Percentiles rank a stretch among this genome's conserved stretches.
phyloP scores from a whole-genome alignment of 2,113 vertebrate species.

The Albula glossodonta region DNA sequence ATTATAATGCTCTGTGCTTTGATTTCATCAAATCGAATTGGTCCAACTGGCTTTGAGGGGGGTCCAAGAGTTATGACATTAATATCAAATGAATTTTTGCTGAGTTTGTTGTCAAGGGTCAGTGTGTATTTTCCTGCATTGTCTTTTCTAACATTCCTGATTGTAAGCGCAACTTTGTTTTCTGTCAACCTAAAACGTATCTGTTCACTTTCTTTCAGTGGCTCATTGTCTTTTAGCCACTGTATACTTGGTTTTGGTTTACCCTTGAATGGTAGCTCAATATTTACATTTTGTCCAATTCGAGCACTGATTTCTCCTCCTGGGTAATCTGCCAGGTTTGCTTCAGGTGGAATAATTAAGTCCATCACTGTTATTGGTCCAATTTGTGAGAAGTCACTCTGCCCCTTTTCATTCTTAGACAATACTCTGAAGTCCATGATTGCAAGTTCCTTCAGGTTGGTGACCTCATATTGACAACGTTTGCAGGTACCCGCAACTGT shows the following conservation, averaged over 20 bases:
- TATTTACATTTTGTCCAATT: slow-evolving; percentile 90
- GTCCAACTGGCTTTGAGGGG: slow-evolving; percentile 87
- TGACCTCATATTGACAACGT: slow-evolving; percentile 81
- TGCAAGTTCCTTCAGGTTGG: slow-evolving; percentile 83
- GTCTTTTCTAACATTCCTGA: slow-evolving; percentile 91
- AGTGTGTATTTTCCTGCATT: slow-evolving; percentile 92
- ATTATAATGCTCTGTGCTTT: slow-evolving; percentile 92
- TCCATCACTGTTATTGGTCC: slow-evolving; percentile 91
- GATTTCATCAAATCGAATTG: slow-evolving; percentile 90
- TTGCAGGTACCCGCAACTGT: slow-evolving; percentile 81
- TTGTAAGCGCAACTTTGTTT: slow-evolving; percentile 85
- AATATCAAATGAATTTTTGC: slow-evolving; percentile 85
- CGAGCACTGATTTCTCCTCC: slow-evolving; percentile 86
- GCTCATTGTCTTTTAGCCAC: slow-evolving; percentile 91
- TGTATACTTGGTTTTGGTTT: slow-evolving; percentile 90
- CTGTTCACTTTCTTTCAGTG: slow-evolving; percentile 90
- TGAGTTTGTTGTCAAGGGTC: slow-evolving; percentile 86
- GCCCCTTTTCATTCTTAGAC: slow-evolving; percentile 95
- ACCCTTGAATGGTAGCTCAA: slow-evolving; percentile 92
- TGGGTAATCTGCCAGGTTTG: slow-evolving; percentile 85
- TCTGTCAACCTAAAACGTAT: slow-evolving; percentile 92
- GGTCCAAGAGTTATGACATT: slow-evolving; percentile 87
- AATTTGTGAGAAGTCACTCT: slow-evolving; percentile 83
- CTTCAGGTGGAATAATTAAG: slow-evolving; percentile 85
- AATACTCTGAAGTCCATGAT: slow-evolving; percentile 89